Evolutionary conservation across 2,113 vertebrate genomes (phyloP).

Genomic region (Osmerus mordax): DNA sequence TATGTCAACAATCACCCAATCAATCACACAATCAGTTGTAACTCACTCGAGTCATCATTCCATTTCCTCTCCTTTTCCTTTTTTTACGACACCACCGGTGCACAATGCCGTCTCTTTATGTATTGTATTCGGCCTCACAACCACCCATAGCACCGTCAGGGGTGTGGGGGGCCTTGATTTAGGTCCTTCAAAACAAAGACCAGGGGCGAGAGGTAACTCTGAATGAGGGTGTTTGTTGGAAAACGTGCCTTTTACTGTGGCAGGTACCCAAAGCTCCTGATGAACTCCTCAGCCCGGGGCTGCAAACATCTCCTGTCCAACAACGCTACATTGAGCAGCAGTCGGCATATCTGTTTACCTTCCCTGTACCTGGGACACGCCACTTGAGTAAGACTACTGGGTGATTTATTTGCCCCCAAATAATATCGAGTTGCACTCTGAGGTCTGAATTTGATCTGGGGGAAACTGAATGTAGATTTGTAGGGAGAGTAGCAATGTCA

Average conservation of each 20-base stretch:
- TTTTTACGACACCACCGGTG: neutral
- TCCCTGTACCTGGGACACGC: slow-evolving; percentile 38
- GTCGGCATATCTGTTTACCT: slow-evolving; percentile 57
- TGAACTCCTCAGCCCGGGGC: slow-evolving; percentile 56
- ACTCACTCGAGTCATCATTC: neutral
- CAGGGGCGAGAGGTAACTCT: slow-evolving; percentile 54
- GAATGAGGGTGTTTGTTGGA: slow-evolving; percentile 64
- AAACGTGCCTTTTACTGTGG: slow-evolving; percentile 54
- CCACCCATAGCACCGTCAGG: slow-evolving; percentile 28
- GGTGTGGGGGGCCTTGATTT: slow-evolving; percentile 1
- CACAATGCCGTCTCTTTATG: slow-evolving; percentile 21
- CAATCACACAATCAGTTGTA: slow-evolving; percentile 6
- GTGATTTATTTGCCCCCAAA: slow-evolving; percentile 56
- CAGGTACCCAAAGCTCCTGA: slow-evolving; percentile 59
- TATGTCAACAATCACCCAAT: neutral
- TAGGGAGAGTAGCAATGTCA: slow-evolving; percentile 27
- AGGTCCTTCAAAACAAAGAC: slow-evolving; percentile 8
- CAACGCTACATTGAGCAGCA: slow-evolving; percentile 41
- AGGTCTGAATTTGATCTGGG: slow-evolving; percentile 44
- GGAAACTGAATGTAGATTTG: slow-evolving; percentile 36
- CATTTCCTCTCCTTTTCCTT: neutral
- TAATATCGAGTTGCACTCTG: slow-evolving; percentile 37
- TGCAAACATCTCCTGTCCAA: slow-evolving; percentile 49
- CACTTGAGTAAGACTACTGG: slow-evolving; percentile 43
- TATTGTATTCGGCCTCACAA: neutral